Base-by-base conservation (phyloP, 2,888 invertebrate genomes). In the Smittia sp. region DNA sequence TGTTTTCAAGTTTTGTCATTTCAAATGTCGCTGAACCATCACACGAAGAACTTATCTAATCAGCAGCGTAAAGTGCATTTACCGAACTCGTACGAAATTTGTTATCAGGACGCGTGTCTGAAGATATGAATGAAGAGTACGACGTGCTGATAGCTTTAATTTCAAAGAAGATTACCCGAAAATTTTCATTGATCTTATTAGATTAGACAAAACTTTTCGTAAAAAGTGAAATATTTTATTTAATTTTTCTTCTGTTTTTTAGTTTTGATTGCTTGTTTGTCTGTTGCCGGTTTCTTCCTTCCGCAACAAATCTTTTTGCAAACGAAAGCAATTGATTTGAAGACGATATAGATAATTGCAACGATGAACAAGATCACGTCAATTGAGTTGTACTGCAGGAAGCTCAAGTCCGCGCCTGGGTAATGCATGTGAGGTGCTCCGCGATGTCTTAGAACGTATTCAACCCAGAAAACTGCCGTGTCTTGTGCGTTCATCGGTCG, bases 341-440 rank as follows among this genome's bases (percentile, higher is more conserved):
- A 46, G 46, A 46, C 3, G 0, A 52, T 7, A 7, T 69, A 69
- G 15, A 52, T 15, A 27, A 22, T n/a, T 0, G 22, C 27, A 32
- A 72, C 1, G 1, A 72, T 3, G 11, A 72, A 62, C 1, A 15
- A 54, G 32, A 72, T 58, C 0, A 72, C 72, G 54, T 72, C 72
- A 22, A 72, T 18, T 62, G 72, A 72, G 22, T 72, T 18, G 1
- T 15, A 1, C n/a, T 72, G 72, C 0, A 72, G 24, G 15, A 62
- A 38, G 39, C 62, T 72, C 1, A 72, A 24, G 39, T 72, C 62
- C 15, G 72, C 72, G 13, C 15, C 62, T 22, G 58, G 72, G 62
- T 72, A 75, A 74, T 73, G 73, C 72, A 75, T 74, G 74, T 74
- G 74, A 54, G 72, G 58, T 41, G 75, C 74, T n/a, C 72, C 72